phyloP scores from a whole-genome alignment of 2,888 invertebrate species.

The Hemicrepidius hirtus region DNA sequence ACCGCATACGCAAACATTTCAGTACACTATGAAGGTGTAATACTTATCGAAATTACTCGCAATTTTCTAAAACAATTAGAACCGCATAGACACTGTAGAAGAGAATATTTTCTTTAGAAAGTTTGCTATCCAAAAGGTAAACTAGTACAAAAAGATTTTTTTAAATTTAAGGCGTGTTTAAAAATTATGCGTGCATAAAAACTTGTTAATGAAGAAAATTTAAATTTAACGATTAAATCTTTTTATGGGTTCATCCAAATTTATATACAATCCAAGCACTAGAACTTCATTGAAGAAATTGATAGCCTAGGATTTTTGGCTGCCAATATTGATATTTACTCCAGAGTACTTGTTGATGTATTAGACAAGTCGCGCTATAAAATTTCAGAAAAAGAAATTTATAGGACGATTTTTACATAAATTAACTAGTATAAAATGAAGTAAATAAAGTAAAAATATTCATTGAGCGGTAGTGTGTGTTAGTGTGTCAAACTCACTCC shows the following conservation, averaged over 20 bases:
- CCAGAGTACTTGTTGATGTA: conserved; percentile 9
- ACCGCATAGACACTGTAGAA: neutral
- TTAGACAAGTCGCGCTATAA: conserved; percentile 13
- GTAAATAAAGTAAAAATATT: conserved; percentile 52
- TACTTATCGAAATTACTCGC: conserved; percentile 44
- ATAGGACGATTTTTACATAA: conserved; percentile 44
- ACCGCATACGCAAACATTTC: conserved; percentile 36
- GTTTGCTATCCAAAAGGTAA: neutral
- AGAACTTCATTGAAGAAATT: too few species aligned
- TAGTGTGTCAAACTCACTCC: conserved; percentile 57
- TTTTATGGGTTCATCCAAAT: too few species aligned
- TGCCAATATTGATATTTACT: too few species aligned
- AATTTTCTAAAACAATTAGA: conserved; percentile 22
- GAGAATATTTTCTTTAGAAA: neutral
- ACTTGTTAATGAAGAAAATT: too few species aligned
- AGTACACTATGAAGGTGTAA: conserved; percentile 47
- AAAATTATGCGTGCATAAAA: neutral
- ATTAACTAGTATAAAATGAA: conserved; percentile 35
- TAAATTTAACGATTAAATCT: neutral
- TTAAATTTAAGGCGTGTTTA: neutral
- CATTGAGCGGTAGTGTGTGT: conserved; percentile 56
- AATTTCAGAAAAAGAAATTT: conserved; percentile 32
- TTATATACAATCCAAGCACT: too few species aligned
- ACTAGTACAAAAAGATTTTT: neutral
- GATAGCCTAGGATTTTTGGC: too few species aligned